Evolutionary conservation across 2,888 invertebrate species (phyloP), one percentile per base, ranked within the genome.

Genomic region (Amphipoea lucens): DNA sequence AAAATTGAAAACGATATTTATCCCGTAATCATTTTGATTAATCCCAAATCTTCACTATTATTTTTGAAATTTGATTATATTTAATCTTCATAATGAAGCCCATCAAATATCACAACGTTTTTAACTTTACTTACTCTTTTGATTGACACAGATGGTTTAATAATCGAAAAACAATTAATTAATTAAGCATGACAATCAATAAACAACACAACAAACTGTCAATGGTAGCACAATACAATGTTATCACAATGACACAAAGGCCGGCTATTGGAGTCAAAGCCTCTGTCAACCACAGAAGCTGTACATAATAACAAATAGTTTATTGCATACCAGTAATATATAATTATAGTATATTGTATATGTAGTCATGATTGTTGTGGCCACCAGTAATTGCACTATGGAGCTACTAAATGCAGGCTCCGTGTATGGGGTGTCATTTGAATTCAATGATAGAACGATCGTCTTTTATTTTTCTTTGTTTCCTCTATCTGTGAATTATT

Each of bases 261-360:
- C 40, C 42, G 51, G 77, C 85, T 63, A 82, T 86, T 87, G 65
- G 62, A 82, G 70, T 83, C 90, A 85, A 83, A 83, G 81, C 84
- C 17, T 36, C 87, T 89, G 91, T 88, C 92, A 90, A 69, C 45
- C 70, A 23, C 91, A 91, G 83, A 65, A 57, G 17, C 73, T 23
- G 65, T 69, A 83, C 65, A 81, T 71, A 85, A 66, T 76, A 73
- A 74, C 65, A 60, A 45, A 62, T 60, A 66, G 12, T 69, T 40
- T 51, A n/a, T 45, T 48, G 57, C 51, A 36, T 68, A 11, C n/a
- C 57, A 11, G 12, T 12, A 60, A 62, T 29, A 60, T 60, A 60
- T n/a, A n/a, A n/a, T n/a, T n/a, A 45, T 29, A 1, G 6, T 51
- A 45, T 45, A 51, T 54, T 57, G 48, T 51, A 54, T 65, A 70